phyloP scores from a whole-genome alignment of 2,888 invertebrate genomes.

The Heterodera filipjevi region DNA sequence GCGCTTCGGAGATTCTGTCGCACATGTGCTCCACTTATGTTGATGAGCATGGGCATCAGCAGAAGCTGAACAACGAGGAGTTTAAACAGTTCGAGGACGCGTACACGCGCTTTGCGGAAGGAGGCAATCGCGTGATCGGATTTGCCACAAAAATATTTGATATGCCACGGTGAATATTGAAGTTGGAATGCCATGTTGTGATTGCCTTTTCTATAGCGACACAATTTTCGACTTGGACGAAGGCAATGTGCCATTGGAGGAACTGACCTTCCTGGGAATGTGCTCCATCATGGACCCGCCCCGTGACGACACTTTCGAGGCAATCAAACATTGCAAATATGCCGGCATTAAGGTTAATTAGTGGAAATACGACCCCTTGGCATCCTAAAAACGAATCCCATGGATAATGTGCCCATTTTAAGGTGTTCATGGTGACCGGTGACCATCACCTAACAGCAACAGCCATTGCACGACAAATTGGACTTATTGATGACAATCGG shows the following conservation, averaged over 20 bases:
- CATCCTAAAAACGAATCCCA: neutral
- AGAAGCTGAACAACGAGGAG: conserved; percentile 27
- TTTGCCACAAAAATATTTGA: conserved; percentile 52
- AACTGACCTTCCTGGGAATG: conserved; percentile 51
- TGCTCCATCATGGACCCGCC: conserved; percentile 59
- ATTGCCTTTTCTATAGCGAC: neutral
- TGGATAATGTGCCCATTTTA: neutral
- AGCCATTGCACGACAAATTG: conserved; percentile 57
- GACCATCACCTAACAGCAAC: conserved; percentile 56
- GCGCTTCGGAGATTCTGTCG: conserved; percentile 55
- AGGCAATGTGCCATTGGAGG: conserved; percentile 48
- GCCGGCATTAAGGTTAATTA: conserved; percentile 53
- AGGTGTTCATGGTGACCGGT: conserved; percentile 58
- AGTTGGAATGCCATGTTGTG: neutral
- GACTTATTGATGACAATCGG: conserved; percentile 46
- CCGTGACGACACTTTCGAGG: conserved; percentile 51
- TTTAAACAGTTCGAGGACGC: conserved; percentile 47
- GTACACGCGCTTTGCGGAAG: conserved; percentile 53
- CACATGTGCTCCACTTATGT: conserved; percentile 47
- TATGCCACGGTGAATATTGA: conserved; percentile 34
- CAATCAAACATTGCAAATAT: conserved; percentile 51
- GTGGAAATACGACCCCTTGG: no score
- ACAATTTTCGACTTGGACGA: conserved; percentile 49
- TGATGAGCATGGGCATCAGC: conserved; percentile 39
- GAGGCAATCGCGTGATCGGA: conserved; percentile 57